A percentile compares a stretch with the other conserved stretches of the same genome.
These are phyloP conservation scores for Leptinotarsa haldemani DNA, from an alignment of 2,888 invertebrate species.

Conservation along the genomic window DNA sequence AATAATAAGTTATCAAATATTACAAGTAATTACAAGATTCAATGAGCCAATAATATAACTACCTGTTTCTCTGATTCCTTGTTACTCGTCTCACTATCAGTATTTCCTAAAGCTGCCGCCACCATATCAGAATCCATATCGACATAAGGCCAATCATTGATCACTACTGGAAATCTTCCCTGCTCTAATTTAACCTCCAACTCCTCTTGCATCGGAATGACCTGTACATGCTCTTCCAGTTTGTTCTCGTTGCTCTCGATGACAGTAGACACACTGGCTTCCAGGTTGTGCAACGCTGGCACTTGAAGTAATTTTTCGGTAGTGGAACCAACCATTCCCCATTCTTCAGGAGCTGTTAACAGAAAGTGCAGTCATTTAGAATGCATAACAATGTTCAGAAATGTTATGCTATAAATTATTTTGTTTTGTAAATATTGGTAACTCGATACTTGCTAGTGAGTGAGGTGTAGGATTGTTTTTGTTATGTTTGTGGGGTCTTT, in stretches of 20 bases:
- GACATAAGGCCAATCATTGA: slow-evolving; percentile 66
- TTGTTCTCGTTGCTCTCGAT: slow-evolving; percentile 35
- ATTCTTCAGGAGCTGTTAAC: slow-evolving; percentile 59
- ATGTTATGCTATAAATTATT: slow-evolving; percentile 30
- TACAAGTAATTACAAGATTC: too few relatives aligned
- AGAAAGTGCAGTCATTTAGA: slow-evolving; percentile 44
- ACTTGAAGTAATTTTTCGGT: slow-evolving; percentile 66
- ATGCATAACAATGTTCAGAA: slow-evolving; percentile 43
- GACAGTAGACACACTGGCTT: slow-evolving; percentile 49
- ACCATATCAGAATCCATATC: slow-evolving; percentile 67
- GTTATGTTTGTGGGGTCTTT: slow-evolving; percentile 32
- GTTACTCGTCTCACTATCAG: slow-evolving; percentile 36
- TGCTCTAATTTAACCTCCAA: slow-evolving; percentile 70
- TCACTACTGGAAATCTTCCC: slow-evolving; percentile 66
- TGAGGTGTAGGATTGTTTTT: slow-evolving; percentile 29
- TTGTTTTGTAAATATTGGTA: slow-evolving; percentile 28
- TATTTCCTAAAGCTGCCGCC: slow-evolving; percentile 66
- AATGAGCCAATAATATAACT: not conserved
- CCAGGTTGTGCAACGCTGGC: slow-evolving; percentile 63
- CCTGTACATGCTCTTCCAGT: slow-evolving; percentile 56
- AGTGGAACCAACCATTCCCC: slow-evolving; percentile 68
- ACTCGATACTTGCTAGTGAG: slow-evolving; percentile 26
- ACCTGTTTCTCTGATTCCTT: slow-evolving; percentile 37
- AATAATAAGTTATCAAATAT: too few relatives aligned
- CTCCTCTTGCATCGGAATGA: slow-evolving; percentile 72